Conservation (phyloP, 2,113 vertebrate species). For the Nothocercus julius region DNA sequence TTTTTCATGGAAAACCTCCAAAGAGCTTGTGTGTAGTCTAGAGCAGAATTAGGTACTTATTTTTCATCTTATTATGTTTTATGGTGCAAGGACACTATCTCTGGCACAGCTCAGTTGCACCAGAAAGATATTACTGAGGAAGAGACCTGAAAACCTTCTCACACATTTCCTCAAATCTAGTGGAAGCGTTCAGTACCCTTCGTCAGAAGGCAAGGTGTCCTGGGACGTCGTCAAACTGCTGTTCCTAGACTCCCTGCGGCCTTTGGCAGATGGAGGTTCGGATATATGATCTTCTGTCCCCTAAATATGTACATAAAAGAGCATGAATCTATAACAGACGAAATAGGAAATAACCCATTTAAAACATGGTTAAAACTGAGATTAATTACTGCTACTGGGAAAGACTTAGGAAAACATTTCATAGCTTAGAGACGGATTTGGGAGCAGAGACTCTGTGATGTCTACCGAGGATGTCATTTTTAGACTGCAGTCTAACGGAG, state of each 20-base stretch:
- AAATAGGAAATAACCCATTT: neutral
- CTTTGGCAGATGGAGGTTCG: constrained; percentile 37
- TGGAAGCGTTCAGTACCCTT: constrained; percentile 40
- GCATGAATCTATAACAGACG: neutral
- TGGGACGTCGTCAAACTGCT: neutral
- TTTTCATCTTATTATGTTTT: neutral
- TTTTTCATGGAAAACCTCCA: neutral
- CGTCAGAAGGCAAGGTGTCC: neutral
- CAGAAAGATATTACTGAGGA: neutral
- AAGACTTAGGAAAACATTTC: neutral
- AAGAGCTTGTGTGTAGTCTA: neutral
- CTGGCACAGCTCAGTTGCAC: neutral
- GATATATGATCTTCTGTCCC: constrained; percentile 34
- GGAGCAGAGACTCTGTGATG: neutral
- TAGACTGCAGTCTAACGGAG: neutral
- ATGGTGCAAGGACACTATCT: neutral
- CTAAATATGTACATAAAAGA: constrained; percentile 6
- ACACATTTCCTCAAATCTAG: neutral
- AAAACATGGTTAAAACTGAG: neutral
- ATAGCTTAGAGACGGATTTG: neutral
- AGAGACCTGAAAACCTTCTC: neutral
- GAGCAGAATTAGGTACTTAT: neutral
- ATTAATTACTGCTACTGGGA: neutral
- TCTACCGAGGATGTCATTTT: neutral
- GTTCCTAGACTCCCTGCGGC: neutral